Base-by-base conservation (phyloP, 2,888 invertebrate genomes). In the Aspidapion aeneum region DNA sequence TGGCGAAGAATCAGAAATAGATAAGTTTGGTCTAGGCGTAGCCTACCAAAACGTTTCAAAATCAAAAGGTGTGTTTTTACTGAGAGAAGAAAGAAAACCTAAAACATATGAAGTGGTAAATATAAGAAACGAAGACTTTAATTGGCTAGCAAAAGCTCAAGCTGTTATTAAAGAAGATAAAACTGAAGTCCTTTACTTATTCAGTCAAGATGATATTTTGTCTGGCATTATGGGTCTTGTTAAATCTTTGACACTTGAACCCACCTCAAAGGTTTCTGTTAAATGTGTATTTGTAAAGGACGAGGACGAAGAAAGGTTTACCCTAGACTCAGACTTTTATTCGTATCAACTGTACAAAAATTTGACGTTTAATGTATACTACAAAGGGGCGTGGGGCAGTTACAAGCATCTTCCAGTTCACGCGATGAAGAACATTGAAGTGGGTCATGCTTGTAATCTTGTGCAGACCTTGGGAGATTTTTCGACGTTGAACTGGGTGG, bases 401-500 rank as follows among this genome's bases (percentile, higher is more conserved):
- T 71, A 68, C n/a, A 70, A 71, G 3, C 66, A 68, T 58, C 22
- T 71, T 2, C 69, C 70, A 1, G 20, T 71, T 7, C 54, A 64
- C 16, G 55, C 57, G 0, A 35, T 68, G 17, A 56, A 64, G 5
- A 62, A 61, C 1, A 65, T 57, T 20, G 58, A 67, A 9, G 67
- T 66, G 9, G 50, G 71, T 85, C 48, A 88, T 89, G 7, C 86
- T 89, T 21, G 67, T 5, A 59, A 63, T 2, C 48, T 55, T 5
- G 59, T 69, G 21, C 35, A 52, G 49, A 66, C 67, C 3, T 18
- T 65, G 2, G 96, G 96, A 60, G 96, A 97, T 77, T 81, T 97
- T 59, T 90, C 91, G 0, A 89, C 92, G 0, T 75, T 97, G 56
- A 83, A 80, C 2, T 94, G 93, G 93, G 79, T 93, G 12, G 88